These are phyloP conservation scores for Drosophila anomelani DNA, from an alignment of 2,888 invertebrate genomes.

Conservation along the genomic window DNA sequence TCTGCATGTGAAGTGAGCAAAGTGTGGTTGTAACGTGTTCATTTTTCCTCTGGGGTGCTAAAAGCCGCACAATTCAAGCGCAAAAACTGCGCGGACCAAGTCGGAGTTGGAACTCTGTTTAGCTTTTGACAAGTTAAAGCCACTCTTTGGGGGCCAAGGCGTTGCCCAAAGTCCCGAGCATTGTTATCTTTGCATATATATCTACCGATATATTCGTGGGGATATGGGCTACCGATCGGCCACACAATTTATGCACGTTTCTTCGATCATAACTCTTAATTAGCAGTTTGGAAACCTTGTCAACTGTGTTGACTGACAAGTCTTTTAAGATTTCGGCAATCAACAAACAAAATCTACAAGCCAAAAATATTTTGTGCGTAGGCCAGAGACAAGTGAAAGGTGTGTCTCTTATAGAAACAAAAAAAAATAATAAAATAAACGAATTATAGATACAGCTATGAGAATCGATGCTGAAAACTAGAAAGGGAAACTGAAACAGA, in stretches of 20 bases:
- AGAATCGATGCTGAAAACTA: constrained; percentile 30
- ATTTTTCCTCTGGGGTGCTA: constrained; percentile 76
- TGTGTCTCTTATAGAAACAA: constrained; percentile 44
- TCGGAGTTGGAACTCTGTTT: constrained; percentile 53
- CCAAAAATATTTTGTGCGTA: constrained; percentile 59
- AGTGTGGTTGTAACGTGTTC: constrained; percentile 67
- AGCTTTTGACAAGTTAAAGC: constrained; percentile 71
- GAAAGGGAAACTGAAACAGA: constrained; percentile 36
- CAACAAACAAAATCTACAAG: constrained; percentile 48
- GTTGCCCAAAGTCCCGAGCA: constrained; percentile 56
- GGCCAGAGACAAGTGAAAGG: constrained; percentile 71
- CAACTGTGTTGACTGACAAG: constrained; percentile 80
- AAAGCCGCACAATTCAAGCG: constrained; percentile 54
- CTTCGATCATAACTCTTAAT: constrained; percentile 80
- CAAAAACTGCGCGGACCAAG: constrained; percentile 39
- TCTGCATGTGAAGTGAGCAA: constrained; percentile 27
- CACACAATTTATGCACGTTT: constrained; percentile 71
- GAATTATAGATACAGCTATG: constrained; percentile 8
- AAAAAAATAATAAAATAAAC: constrained; percentile 44
- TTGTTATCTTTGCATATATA: constrained; percentile 28
- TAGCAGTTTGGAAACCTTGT: constrained; percentile 73
- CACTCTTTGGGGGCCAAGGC: constrained; percentile 60
- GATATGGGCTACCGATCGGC: constrained; percentile 45
- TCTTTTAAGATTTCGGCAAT: constrained; percentile 71
- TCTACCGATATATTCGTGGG: constrained; percentile 38